Conservation (phyloP, 2,888 invertebrate species). For the Andrena bicolor region DNA sequence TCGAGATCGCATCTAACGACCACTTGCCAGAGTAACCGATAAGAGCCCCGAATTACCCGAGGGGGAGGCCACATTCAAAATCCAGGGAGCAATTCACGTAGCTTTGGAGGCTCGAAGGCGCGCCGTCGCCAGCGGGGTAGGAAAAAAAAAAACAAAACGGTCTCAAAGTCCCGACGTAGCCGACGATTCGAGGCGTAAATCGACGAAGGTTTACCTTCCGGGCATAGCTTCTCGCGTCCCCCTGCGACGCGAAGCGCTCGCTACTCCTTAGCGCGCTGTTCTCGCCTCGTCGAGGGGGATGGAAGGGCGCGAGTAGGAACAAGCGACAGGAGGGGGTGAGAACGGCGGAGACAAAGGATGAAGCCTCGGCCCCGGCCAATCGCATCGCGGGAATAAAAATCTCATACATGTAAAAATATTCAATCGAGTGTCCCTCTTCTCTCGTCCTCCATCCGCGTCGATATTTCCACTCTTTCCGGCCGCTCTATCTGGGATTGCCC, state of each 20-base stretch:
- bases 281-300: constrained; percentile 27
- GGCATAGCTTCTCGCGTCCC: constrained; percentile 46
- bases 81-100: constrained; percentile 12
- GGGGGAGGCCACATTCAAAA: background rate
- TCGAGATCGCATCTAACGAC: background rate
- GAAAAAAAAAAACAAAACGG: constrained; percentile 26
- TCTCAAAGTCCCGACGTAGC: constrained; percentile 46
- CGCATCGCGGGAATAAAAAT: constrained; percentile 76
- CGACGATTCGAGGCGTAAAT: constrained; percentile 62
- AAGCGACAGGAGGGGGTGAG: constrained; percentile 4
- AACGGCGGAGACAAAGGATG: constrained; percentile 50
- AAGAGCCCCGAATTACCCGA: background rate
- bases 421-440: constrained; percentile 73
- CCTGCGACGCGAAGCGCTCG: constrained; percentile 43
- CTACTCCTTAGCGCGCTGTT: constrained; percentile 32
- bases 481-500: constrained; percentile 65
- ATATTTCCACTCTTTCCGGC: constrained; percentile 52
- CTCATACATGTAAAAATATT: constrained; percentile 83
- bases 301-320: background rate
- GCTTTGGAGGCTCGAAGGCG: background rate
- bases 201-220: constrained; percentile 58
- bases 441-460: constrained; percentile 32
- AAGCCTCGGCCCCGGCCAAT: constrained; percentile 62
- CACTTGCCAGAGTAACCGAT: constrained; percentile 1
- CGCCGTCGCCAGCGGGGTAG: background rate